Base-by-base conservation (phyloP, 2,888 invertebrate species). In the Ctenicera cuprea region DNA sequence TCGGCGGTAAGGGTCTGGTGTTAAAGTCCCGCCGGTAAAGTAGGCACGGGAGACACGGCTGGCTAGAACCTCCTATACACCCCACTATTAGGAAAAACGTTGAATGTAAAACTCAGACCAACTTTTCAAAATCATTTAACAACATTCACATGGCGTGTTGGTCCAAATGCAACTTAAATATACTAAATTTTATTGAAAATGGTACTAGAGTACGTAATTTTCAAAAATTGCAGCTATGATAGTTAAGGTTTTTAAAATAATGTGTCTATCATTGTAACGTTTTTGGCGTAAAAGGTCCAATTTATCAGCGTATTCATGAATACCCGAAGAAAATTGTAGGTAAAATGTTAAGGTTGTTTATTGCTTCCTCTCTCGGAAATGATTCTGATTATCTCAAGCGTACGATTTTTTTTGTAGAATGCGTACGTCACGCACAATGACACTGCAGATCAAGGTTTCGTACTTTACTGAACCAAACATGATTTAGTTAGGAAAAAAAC, bases 281-380 rank as follows among this genome's bases (percentile, higher is more conserved):
- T 48, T 63, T 63, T 45, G n/a, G 62, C 48, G 26, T 30, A 16
- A 33, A 64, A 64, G 64, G 64, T 64, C 64, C 64, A 64, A 64
- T 64, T n/a, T 18, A 50, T 64, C 48, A 50, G 48, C 20, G 18
- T 16, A 48, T 48, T 48, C 5, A 14, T 48, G 9, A 48, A 45
- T 12, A 5, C 8, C 12, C 11, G 3, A 3, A 43, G 14, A 16
- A 43, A 43, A 26, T n/a, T n/a, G 11, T 41, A 12, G 3, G 11
- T 2, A 5, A 41, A 45, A 14, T 3, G 43, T 16, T n/a, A 48
- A 48, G 16, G 11, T 11, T 18, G 11, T 11, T 18, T 48, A 8
- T 41, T 41, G 14, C 4, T 41, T 41, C n/a, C 38, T 38, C n/a
- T 38, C n/a, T 12, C 11, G 2, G 38, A 38, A 12, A 38, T 2